phyloP scores from a whole-genome alignment of 2,113 vertebrate genomes.

The Pithys albifrons region DNA sequence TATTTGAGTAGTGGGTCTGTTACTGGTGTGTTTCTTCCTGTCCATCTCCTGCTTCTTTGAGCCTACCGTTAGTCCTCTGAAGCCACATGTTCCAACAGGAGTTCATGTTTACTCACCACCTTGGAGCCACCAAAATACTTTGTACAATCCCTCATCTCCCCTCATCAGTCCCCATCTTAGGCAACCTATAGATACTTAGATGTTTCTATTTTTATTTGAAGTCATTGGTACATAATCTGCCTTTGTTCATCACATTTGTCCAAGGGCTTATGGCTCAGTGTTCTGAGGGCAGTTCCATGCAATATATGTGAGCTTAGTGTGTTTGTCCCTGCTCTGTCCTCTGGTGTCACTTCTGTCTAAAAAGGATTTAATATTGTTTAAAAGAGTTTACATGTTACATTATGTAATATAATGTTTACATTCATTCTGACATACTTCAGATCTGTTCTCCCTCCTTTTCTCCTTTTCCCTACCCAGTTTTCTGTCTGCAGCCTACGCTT shows the following conservation, averaged over 20 bases:
- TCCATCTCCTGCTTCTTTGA: background rate
- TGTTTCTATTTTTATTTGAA: background rate
- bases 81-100: background rate
- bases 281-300: background rate
- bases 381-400: background rate
- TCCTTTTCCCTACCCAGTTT: background rate
- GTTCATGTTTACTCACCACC: background rate
- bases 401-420: background rate
- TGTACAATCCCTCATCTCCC: background rate
- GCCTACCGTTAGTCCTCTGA: background rate
- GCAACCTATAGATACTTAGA: background rate
- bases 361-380: background rate
- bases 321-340: background rate
- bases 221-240: background rate
- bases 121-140: background rate
- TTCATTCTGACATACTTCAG: background rate
- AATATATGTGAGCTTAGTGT: fast-evolving
- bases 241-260: background rate
- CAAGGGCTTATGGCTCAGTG: background rate
- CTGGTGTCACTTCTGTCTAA: background rate
- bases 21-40: background rate
- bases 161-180: background rate
- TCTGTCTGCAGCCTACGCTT: slow-evolving; percentile 29
- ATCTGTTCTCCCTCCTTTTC: background rate
- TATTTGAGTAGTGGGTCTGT: background rate